A percentile compares a stretch with the other conserved stretches of the same genome.
Conservation (phyloP, 1,140 invertebrate genomes). For the Drosophila tropicalis region DNA sequence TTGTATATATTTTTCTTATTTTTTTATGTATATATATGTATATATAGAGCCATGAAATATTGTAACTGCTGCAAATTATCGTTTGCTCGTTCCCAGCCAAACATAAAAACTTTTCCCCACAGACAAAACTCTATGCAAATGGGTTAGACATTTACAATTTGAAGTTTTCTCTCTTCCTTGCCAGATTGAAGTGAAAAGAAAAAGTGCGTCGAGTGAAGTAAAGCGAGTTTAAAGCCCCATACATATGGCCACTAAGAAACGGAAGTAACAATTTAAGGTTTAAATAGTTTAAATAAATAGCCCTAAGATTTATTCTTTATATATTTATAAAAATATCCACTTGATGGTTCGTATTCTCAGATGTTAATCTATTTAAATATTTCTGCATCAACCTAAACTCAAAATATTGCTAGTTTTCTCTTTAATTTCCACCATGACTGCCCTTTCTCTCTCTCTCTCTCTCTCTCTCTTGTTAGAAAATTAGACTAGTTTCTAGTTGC, state of each 20-base stretch:
- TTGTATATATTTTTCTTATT: background rate
- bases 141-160: conserved; percentile 57
- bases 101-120: conserved; percentile 55
- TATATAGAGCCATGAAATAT: conserved; percentile 42
- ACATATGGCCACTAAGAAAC: background rate
- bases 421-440: no score
- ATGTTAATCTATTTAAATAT: no score
- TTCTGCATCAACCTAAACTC: no score
- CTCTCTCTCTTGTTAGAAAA: background rate
- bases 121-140: conserved; percentile 50
- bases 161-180: background rate
- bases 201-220: conserved; percentile 3
- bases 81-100: conserved; percentile 57
- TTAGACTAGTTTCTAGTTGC: background rate
- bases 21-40: background rate
- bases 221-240: background rate
- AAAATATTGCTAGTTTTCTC: background rate
- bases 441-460: no score
- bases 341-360: no score
- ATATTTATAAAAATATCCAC: no score
- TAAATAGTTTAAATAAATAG: background rate
- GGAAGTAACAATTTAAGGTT: background rate
- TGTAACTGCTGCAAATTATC: conserved; percentile 70
- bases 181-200: conserved; percentile 1
- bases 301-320: no score